Evolutionary conservation across 2,797 vertebrate species (phyloP).

Genomic region (Falco naumanni): DNA sequence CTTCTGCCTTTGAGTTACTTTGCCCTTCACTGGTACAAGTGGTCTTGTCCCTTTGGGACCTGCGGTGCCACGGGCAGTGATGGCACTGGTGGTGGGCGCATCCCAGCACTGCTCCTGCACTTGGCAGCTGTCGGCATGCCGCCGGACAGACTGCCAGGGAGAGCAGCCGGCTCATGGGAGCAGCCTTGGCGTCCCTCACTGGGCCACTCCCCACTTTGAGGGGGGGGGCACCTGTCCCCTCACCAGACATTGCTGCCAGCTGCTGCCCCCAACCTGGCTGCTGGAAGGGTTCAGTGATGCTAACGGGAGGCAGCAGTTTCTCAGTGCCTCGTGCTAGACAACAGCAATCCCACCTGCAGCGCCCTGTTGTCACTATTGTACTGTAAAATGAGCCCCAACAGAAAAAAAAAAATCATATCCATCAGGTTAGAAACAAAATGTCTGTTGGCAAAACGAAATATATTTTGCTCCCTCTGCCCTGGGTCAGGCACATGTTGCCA

Average conservation of each 20-base stretch:
- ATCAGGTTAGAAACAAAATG: not conserved
- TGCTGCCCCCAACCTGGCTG: fast-evolving
- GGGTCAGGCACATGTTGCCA: not conserved
- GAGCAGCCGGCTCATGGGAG: not conserved
- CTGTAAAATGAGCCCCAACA: not conserved
- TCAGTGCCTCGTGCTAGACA: not conserved
- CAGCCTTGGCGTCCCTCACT: not conserved
- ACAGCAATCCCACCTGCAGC: not conserved
- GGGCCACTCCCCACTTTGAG: fast-evolving
- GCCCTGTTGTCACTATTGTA: fast-evolving
- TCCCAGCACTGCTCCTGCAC: not conserved
- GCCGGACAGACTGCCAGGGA: not conserved
- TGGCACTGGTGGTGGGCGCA: fast-evolving
- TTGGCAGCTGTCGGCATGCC: not conserved
- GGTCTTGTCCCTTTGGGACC: not conserved
- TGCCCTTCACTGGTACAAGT: not conserved
- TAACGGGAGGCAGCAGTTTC: fast-evolving
- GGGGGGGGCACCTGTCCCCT: not conserved
- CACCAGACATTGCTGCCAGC: not conserved
- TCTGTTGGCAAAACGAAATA: fast-evolving
- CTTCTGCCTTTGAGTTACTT: not conserved
- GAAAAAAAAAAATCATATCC: not conserved
- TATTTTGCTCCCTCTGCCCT: not conserved
- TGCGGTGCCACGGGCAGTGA: fast-evolving
- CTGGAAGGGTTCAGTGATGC: fast-evolving